Evolutionary conservation across 2,888 invertebrate genomes (phyloP).

Genomic region (Lycocerus yunnanus): DNA sequence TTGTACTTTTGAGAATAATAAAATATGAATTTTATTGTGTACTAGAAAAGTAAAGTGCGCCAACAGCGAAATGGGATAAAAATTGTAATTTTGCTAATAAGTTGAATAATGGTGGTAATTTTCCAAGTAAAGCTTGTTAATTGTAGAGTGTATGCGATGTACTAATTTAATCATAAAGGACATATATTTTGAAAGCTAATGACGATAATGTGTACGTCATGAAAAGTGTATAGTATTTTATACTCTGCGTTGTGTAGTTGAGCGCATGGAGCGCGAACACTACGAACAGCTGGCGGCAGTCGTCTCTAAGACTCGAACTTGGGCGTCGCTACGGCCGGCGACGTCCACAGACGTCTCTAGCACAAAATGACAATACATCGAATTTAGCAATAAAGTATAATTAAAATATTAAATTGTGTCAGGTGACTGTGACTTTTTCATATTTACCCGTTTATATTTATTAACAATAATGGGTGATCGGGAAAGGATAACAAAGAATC

Average conservation of each 20-base stretch:
- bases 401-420: conserved; percentile 20
- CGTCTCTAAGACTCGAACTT: conserved; percentile 40
- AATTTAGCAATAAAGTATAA: conserved; percentile 48
- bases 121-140: background rate
- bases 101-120: background rate
- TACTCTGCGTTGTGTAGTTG: conserved; percentile 9
- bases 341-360: conserved; percentile 37
- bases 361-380: conserved; percentile 51
- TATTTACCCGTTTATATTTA: conserved; percentile 24
- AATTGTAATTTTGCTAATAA: background rate
- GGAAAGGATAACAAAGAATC: conserved; percentile 52
- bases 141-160: background rate
- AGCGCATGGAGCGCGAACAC: conserved; percentile 21
- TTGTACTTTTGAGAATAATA: background rate
- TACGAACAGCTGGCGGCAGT: conserved; percentile 44
- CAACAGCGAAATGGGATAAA: background rate
- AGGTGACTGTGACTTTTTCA: conserved; percentile 37
- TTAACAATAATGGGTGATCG: conserved; percentile 49
- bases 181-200: conserved; percentile 18
- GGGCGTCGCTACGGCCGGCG: conserved; percentile 38
- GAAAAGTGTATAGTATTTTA: conserved; percentile 2
- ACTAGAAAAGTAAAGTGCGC: background rate
- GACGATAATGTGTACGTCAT: conserved; percentile 29
- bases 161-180: conserved; percentile 26
- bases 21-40: background rate